Evolutionary conservation across 1,140 invertebrate species (phyloP).

Genomic region (Papilio machaon): DNA sequence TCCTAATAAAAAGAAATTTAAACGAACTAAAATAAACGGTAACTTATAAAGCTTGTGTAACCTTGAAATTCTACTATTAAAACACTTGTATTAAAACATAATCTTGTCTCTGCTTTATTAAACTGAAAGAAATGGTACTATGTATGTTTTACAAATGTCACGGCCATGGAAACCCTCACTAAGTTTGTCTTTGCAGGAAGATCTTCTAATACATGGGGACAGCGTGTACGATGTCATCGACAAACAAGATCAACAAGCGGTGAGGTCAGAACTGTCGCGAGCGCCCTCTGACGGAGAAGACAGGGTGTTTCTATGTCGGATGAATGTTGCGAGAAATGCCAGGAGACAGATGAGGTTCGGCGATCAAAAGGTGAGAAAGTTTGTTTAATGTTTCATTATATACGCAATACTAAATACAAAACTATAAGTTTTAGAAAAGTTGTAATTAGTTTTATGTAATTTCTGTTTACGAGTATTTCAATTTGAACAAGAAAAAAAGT

Average conservation of each 20-base stretch:
- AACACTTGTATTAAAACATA: neutral
- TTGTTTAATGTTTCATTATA: neutral
- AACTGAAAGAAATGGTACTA: neutral
- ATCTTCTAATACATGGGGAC: slow-evolving; percentile 98
- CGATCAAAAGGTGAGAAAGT: slow-evolving; percentile 94
- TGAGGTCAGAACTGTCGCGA: slow-evolving; percentile 94
- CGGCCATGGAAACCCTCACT: neutral
- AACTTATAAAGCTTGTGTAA: neutral
- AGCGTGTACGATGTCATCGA: slow-evolving; percentile 99
- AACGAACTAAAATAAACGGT: neutral
- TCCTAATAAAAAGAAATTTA: neutral
- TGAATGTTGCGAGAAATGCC: slow-evolving; percentile 98
- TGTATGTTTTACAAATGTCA: neutral
- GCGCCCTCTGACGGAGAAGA: slow-evolving; percentile 85
- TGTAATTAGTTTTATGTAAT: neutral
- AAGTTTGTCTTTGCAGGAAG: slow-evolving; percentile 87
- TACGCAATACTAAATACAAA: neutral
- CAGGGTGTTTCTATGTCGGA: slow-evolving; percentile 96
- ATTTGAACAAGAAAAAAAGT: neutral
- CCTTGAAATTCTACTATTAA: neutral
- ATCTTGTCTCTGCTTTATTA: neutral
- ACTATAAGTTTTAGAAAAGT: neutral
- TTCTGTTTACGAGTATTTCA: too few relatives aligned
- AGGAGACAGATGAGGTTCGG: slow-evolving; percentile 98
- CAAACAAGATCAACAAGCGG: slow-evolving; percentile 97